These are phyloP conservation scores for Bilobella aurantiaca DNA, from an alignment of 1,140 invertebrate genomes.

Conservation along the genomic window DNA sequence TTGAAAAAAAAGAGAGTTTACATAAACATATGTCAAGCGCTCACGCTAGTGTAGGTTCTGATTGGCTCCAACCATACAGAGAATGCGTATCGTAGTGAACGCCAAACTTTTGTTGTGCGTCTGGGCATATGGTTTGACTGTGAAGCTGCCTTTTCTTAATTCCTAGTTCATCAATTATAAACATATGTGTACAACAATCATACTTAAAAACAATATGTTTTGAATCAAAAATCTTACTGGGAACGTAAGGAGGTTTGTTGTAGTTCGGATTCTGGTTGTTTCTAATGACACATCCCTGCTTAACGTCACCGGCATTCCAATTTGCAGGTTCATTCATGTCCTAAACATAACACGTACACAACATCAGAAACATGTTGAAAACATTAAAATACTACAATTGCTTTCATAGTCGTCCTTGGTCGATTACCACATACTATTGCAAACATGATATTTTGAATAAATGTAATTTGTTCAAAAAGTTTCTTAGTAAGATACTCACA, in stretches of 20 bases:
- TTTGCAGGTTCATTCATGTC: conserved; percentile 36
- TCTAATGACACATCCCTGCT: conserved; percentile 22
- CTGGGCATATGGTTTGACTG: conserved; percentile 38
- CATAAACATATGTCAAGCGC: too few species aligned
- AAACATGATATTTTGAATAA: too few species aligned
- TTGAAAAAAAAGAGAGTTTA: too few species aligned
- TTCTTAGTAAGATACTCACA: too few species aligned
- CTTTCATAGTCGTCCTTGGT: neutral
- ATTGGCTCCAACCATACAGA: conserved; percentile 43
- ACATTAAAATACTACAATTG: neutral
- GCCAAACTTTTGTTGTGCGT: conserved; percentile 35
- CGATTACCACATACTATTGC: too few species aligned
- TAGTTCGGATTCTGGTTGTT: conserved; percentile 7
- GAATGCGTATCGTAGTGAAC: conserved; percentile 41
- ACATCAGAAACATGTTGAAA: neutral
- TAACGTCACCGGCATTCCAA: conserved; percentile 29
- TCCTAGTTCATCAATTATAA: conserved; percentile 1
- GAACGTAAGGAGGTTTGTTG: conserved; percentile 34
- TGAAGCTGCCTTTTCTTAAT: conserved; percentile 22
- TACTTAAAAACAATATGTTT: neutral
- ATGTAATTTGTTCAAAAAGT: too few species aligned
- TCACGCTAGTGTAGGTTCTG: conserved; percentile 41
- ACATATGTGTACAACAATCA: neutral
- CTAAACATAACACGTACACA: conserved; percentile 21
- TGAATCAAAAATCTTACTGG: conserved; percentile 18